phyloP scores from a whole-genome alignment of 2,797 vertebrate species.

The Antennarius maculatus region DNA sequence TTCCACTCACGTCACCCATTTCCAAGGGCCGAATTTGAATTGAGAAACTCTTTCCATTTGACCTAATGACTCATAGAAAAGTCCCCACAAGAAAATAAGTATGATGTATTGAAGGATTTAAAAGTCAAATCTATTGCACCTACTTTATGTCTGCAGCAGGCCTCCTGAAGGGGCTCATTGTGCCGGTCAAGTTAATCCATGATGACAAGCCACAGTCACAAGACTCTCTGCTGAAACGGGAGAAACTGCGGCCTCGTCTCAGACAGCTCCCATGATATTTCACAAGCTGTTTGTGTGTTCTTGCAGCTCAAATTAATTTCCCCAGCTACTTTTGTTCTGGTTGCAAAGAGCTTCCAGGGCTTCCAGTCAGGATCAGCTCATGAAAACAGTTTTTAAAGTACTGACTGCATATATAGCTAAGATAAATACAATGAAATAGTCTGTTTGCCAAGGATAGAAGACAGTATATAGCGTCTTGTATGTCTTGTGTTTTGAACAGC shows the following conservation, averaged over 20 bases:
- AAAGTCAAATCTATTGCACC: constrained; percentile 29
- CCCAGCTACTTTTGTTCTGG: constrained; percentile 10
- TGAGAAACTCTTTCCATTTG: not conserved
- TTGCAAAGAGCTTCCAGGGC: not conserved
- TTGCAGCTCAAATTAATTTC: constrained; percentile 19
- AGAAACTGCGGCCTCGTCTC: constrained; percentile 43
- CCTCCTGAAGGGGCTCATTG: constrained; percentile 63
- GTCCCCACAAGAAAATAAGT: not conserved
- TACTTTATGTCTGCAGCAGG: constrained; percentile 15
- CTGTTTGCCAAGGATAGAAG: not conserved
- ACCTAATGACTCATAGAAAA: no score
- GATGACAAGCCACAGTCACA: constrained; percentile 65
- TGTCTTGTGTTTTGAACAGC: not conserved
- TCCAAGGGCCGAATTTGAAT: no score
- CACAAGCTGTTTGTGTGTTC: constrained; percentile 48
- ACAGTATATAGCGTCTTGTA: no score
- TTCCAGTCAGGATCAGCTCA: not conserved
- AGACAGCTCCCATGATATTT: constrained; percentile 48
- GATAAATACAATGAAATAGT: not conserved
- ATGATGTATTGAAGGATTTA: not conserved
- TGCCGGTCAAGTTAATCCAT: constrained; percentile 51
- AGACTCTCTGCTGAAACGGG: constrained; percentile 54
- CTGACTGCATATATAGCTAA: not conserved
- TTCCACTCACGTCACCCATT: not conserved
- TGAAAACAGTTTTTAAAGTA: not conserved